Percentiles rank a stretch among this genome's conserved stretches.
Evolutionary conservation across 2,888 invertebrate genomes (phyloP).

Genomic region (Pandemis corylana): DNA sequence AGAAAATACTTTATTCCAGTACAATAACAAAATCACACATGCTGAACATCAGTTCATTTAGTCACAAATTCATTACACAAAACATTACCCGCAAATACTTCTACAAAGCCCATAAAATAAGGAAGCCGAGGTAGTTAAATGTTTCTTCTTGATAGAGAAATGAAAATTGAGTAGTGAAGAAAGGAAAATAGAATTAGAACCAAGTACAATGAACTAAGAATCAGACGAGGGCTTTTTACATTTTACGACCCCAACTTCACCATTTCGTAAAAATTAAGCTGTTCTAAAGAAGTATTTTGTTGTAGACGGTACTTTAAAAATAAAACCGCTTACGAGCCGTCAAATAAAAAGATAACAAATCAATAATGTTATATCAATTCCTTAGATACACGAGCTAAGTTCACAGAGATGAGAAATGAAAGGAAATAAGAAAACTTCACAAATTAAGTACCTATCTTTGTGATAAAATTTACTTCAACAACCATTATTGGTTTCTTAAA

Average conservation of each 20-base stretch:
- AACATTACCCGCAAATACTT: constrained; percentile 50
- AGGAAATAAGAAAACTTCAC: constrained; percentile 41
- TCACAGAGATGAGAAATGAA: constrained; percentile 30
- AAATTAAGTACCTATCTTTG: constrained; percentile 38
- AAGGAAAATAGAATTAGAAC: constrained; percentile 18
- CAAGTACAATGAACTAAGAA: constrained; percentile 27
- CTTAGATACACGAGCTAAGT: constrained; percentile 17
- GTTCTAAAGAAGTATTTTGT: constrained; percentile 51
- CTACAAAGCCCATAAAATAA: constrained; percentile 66
- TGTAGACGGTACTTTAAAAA: constrained; percentile 27
- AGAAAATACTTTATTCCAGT: constrained; percentile 62
- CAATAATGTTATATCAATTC: constrained; percentile 2
- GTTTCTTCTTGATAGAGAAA: constrained; percentile 48
- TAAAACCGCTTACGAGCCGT: neutral
- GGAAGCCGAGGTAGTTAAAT: constrained; percentile 79
- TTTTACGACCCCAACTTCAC: constrained; percentile 79
- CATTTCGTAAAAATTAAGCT: constrained; percentile 61
- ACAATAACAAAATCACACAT: constrained; percentile 66
- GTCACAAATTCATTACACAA: constrained; percentile 60
- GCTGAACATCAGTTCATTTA: constrained; percentile 61
- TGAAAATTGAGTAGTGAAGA: constrained; percentile 40
- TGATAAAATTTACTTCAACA: constrained; percentile 16
- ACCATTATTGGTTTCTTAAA: constrained; percentile 27
- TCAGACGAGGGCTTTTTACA: constrained; percentile 53
- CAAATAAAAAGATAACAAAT: constrained; percentile 27